Conservation (phyloP, 1,140 invertebrate genomes). For the Dolichoris vasculosae region DNA sequence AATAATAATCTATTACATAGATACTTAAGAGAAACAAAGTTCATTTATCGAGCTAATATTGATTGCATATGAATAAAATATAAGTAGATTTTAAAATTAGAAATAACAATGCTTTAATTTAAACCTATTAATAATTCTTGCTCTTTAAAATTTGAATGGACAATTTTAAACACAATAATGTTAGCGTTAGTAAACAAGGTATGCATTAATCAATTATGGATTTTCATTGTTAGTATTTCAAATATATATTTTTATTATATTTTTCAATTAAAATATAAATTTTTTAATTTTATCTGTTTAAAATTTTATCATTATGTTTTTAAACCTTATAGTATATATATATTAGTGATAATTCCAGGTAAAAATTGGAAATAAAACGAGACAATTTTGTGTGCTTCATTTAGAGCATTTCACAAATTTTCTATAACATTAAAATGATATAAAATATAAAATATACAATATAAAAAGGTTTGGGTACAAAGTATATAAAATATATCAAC, state of each 20-base stretch:
- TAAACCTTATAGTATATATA: no score
- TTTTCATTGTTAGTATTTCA: no score
- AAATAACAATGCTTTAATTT: slow-evolving; percentile 6
- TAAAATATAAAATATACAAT: no score
- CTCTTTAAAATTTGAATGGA: background rate
- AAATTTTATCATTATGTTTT: no score
- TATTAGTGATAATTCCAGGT: no score
- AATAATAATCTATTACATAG: background rate
- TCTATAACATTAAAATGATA: background rate
- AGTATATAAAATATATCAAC: background rate
- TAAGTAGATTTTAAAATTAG: background rate
- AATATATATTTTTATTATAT: no score
- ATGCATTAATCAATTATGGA: background rate
- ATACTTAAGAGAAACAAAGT: background rate
- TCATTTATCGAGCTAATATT: background rate
- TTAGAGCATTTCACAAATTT: no score
- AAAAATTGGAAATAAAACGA: no score
- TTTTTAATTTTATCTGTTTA: no score
- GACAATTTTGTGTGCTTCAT: no score
- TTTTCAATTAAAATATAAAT: no score
- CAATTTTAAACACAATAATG: background rate
- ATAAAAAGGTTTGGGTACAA: background rate
- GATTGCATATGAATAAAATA: background rate
- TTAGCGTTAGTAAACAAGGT: background rate
- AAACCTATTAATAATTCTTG: no score